These are phyloP conservation scores for Ginglymostoma cirratum DNA, from an alignment of 2,113 vertebrate genomes.

Conservation along the genomic window DNA sequence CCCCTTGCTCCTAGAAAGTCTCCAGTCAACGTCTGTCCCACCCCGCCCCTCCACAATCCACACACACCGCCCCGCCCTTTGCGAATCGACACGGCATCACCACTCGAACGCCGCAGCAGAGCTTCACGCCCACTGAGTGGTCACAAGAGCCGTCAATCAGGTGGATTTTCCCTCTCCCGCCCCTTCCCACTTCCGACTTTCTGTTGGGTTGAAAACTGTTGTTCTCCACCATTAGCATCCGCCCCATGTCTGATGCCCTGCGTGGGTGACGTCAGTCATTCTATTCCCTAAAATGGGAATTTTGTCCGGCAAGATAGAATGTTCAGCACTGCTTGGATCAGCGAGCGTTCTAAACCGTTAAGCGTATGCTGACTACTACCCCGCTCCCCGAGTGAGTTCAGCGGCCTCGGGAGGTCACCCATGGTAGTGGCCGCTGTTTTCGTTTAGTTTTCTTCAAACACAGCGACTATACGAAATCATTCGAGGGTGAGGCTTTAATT, in stretches of 20 bases:
- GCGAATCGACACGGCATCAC: background rate
- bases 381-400: background rate
- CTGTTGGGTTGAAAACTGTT: background rate
- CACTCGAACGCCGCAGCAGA: background rate
- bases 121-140: background rate
- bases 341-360: background rate
- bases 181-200: background rate
- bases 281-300: conserved; percentile 21
- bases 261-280: background rate
- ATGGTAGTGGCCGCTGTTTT: background rate
- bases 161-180: background rate
- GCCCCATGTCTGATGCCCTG: background rate
- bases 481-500: background rate
- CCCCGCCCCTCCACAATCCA: background rate
- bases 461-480: background rate
- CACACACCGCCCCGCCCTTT: background rate
- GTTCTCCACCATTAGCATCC: background rate
- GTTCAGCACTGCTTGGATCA: background rate
- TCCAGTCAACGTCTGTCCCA: background rate
- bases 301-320: background rate
- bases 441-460: background rate
- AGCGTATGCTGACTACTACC: background rate
- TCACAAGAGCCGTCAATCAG: background rate
- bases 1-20: no score
- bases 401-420: fast-evolving